Base-by-base conservation (phyloP, 2,113 vertebrate genomes). In the Chascanopsetta lugubris region DNA sequence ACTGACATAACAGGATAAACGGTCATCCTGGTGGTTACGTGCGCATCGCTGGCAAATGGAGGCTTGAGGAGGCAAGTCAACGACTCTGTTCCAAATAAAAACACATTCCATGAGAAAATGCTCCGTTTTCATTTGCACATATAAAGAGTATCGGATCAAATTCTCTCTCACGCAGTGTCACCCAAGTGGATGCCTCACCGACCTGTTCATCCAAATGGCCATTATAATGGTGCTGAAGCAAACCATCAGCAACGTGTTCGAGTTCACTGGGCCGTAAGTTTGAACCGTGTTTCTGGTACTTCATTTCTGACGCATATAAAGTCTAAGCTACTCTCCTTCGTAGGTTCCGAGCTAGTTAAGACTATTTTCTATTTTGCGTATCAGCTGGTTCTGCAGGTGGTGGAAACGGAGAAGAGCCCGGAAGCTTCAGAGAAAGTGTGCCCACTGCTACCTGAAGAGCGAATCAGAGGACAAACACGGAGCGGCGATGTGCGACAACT, bases 201-300 rank as follows among this genome's bases (percentile, higher is more conserved):
- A 99, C 85, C 93, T 99, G 73, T 98, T 98, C 82, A 93, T 97
- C 85, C 97, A 99, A 88, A 97, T 99, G 97, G 94, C 92, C 12
- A 82, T 95, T 55, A 96, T 99, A 78, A 96, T 98, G 94, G 1
- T 91, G 0, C 92, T 98, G 25, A 99, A 98, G 71, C 96, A 98
- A 86, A 96, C 94, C 7, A 89, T 99, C 76, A 97, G 89, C 88
- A 97, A 95, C 61, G 85, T 94, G 5, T 22, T 94, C 61, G 96
- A 99, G 86, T 97, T 94, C 46, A 78, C 92, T 11, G 0, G 53
- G 63, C 96, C 96, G 96, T 99, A 90, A 94, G 96, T 84, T 47
- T 20, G 6, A 27, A 56, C 30, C n/a, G 12, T n/a, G 25, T 48
- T 59, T 60, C 1, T 18, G 5, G n/a, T 26, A 12, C 8, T 9